Evolutionary conservation across 2,113 vertebrate species (phyloP).

Genomic region (Myotis lucifugus): DNA sequence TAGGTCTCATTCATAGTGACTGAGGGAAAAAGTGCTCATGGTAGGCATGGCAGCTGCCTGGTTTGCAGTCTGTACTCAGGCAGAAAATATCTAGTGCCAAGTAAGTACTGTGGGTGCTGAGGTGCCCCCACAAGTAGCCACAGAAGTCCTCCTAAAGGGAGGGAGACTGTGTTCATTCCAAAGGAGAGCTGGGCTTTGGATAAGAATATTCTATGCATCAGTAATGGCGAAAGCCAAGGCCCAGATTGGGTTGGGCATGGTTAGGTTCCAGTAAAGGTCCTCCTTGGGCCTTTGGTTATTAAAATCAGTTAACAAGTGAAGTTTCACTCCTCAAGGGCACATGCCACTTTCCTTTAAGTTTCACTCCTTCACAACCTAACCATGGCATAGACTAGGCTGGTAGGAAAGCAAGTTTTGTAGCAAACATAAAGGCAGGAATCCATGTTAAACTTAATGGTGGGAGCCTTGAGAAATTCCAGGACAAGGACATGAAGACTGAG

Average conservation of each 20-base stretch:
- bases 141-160: not conserved
- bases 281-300: no score
- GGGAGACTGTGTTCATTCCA: not conserved
- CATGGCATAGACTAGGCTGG: not conserved
- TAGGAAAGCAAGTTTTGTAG: not conserved
- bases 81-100: not conserved
- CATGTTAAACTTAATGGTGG: not conserved
- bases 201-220: not conserved
- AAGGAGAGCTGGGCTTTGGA: not conserved
- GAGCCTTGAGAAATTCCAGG: not conserved
- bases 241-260: not conserved
- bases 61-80: not conserved
- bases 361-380: no score
- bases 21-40: not conserved
- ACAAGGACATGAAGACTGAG: not conserved
- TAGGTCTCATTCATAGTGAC: not conserved
- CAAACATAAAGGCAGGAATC: not conserved
- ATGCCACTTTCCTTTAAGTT: no score
- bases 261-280: no score
- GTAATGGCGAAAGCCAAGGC: not conserved
- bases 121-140: not conserved
- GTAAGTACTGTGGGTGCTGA: not conserved
- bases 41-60: no score
- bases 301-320: no score
- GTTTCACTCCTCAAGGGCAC: no score